These are phyloP conservation scores for Oegoconia quadripuncta DNA, from an alignment of 2,888 invertebrate genomes.

Conservation along the genomic window DNA sequence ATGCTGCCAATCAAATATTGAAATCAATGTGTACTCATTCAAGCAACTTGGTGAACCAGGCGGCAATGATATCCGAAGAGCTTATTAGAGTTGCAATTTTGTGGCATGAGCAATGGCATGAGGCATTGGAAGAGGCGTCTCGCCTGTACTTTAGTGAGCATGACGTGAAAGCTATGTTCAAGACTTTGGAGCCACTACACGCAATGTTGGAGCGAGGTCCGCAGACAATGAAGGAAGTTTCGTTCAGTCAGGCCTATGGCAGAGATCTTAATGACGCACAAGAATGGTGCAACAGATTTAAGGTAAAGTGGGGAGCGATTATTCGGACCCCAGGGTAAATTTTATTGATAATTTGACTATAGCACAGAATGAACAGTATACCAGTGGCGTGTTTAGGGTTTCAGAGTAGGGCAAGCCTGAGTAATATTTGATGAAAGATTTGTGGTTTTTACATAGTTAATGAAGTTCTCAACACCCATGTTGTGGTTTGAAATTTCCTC, in stretches of 20 bases:
- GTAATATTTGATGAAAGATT: too few species aligned
- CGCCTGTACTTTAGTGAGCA: slow-evolving; percentile 96
- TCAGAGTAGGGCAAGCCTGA: too few species aligned
- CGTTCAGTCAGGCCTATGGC: slow-evolving; percentile 97
- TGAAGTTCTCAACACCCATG: too few species aligned
- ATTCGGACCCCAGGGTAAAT: too few species aligned
- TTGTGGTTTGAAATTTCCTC: too few species aligned
- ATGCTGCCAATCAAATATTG: slow-evolving; percentile 96
- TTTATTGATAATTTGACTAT: too few species aligned
- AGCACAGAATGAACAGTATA: too few species aligned
- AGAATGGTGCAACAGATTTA: slow-evolving; percentile 96
- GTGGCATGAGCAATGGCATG: slow-evolving; percentile 99
- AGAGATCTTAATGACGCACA: slow-evolving; percentile 96
- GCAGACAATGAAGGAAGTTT: slow-evolving; percentile 97
- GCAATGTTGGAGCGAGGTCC: slow-evolving; percentile 96
- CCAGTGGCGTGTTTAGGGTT: too few species aligned
- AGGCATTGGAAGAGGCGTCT: slow-evolving; percentile 96
- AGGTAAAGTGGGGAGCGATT: slow-evolving; percentile 49
- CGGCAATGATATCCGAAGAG: slow-evolving; percentile 97
- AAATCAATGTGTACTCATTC: slow-evolving; percentile 98
- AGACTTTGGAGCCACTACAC: slow-evolving; percentile 96
- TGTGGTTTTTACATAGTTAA: too few species aligned
- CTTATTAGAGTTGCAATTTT: slow-evolving; percentile 98
- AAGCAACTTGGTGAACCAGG: slow-evolving; percentile 94
- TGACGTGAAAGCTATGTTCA: slow-evolving; percentile 98